Base-by-base conservation (phyloP, 2,888 invertebrate species). In the Cataglyphis altisquamis region DNA sequence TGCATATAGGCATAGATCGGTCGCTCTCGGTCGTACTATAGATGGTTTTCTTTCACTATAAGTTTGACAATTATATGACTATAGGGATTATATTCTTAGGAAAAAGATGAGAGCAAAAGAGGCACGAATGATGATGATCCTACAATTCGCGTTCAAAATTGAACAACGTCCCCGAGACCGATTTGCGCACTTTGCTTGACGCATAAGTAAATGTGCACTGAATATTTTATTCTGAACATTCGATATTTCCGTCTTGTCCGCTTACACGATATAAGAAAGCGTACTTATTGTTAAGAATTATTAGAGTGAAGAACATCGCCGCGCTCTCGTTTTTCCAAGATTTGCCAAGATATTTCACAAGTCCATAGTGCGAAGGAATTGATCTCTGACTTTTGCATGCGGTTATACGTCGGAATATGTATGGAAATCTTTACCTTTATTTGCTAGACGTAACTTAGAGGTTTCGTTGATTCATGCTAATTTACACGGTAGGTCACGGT, bases 401-500 rank as follows among this genome's bases (percentile, higher is more conserved):
- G 25, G 10, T n/a, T 52, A 55, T 29, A 41, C 29, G 18, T 52
- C 32, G 21, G 57, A 70, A 41, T 78, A 12, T 32, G 9, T 39
- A 57, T n/a, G 10, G 41, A 78, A 29, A 78, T 29, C 70, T 78
- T 78, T 41, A 57, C 15, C 21, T 78, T 78, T 68, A 41, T 5
- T 67, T 25, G 29, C 12, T 67, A 9, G 36, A 36, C 64, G 29
- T 32, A 25, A 57, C 15, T 70, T 45, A 66, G 12, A 45, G 45
- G 12, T 82, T 52, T 64, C 70, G 70, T 70, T 83, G 64, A 72
- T 72, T 81, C 80, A 80, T n/a, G 36, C 5, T 39, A 36, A 60
- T 68, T 80, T 15, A 39, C 82, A 77, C 45, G 55, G 66, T 68
- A 39, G 62, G 60, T 48, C 36, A 39, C 39, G 18, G n/a, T 36